Evolutionary conservation across 1,140 invertebrate genomes (phyloP).

Genomic region (Pseudoatta argentina): DNA sequence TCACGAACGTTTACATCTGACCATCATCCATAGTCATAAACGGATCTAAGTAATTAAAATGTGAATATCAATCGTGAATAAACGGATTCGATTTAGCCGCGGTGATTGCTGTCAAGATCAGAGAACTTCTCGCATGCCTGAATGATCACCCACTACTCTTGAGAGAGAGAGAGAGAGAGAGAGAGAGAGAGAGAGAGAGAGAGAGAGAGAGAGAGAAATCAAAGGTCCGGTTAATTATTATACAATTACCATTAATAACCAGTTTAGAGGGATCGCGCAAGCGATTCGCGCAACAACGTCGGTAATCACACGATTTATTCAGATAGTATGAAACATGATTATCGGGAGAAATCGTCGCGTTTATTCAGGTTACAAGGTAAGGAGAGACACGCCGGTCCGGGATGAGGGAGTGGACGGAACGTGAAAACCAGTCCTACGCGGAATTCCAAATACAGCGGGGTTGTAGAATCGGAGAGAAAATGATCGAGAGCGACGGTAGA

Average conservation of each 20-base stretch:
- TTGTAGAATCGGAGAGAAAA: constrained; percentile 55
- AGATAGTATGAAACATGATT: not conserved
- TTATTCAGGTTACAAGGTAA: constrained; percentile 60
- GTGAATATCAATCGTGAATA: constrained; percentile 63
- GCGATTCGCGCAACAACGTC: constrained; percentile 27
- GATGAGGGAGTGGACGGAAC: not conserved
- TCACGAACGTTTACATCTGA: not conserved
- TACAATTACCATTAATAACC: not conserved
- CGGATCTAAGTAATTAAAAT: constrained; percentile 32
- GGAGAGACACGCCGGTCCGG: not conserved
- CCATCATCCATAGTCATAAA: not conserved
- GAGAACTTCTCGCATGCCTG: not conserved
- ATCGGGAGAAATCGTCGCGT: not conserved
- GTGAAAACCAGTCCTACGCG: constrained; percentile 57
- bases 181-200: no score
- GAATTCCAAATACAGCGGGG: constrained; percentile 64
- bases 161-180: no score
- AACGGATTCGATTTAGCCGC: constrained; percentile 48
- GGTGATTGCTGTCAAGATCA: constrained; percentile 47
- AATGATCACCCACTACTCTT: constrained; percentile 20
- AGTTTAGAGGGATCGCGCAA: not conserved
- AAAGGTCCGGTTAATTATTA: constrained; percentile 56
- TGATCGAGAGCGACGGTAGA: constrained; percentile 48
- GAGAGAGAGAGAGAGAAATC: no score
- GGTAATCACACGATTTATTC: constrained; percentile 36